Evolutionary conservation across 2,113 vertebrate genomes (phyloP), one percentile per base, ranked within the genome.

Genomic region (Catharus minimus): DNA sequence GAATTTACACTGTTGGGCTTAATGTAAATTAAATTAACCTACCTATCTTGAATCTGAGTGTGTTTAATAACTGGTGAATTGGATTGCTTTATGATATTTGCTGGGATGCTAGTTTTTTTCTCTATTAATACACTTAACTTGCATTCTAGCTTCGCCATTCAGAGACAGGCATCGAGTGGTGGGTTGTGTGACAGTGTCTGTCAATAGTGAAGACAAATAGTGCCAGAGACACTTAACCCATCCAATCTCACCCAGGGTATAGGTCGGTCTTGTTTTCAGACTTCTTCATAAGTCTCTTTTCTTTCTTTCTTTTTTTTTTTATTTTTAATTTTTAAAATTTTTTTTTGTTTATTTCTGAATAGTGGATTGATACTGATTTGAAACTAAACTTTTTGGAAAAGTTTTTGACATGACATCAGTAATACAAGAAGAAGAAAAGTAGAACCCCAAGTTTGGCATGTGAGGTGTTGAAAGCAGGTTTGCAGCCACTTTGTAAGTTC

Each of bases 71-170:
- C 92, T 94, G 97, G 86, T 97, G 95, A 98, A 97, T 90, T 97
- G 96, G 96, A 96, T 98, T 98, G 97, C 95, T 98, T 98, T 74
- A 97, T 98, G 96, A 97, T 97, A 97, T 98, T 97, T 98, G 97
- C 98, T 98, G 97, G 97, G 97, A 97, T 98, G 97, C 97, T 97
- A 98, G 97, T 98, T 97, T 98, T 96, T 98, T 98, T 98, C 98
- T 98, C 97, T 98, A 98, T 98, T 98, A 98, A 98, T 98, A 97
- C 97, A 98, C 98, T 98, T 98, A 98, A 98, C 98, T 98, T 98
- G 98, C 98, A 98, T 98, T 98, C 98, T 98, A 98, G 98, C 98
- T 98, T 96, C 97, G 97, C 95, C 98, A 97, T 97, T 98, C 98
- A 98, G 97, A 98, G 97, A 97, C 98, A 98, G 98, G 98, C 98